Percentiles rank a stretch among this genome's conserved stretches.
These are phyloP conservation scores for Bombus soroeensis DNA, from an alignment of 1,140 invertebrate species.

Conservation along the genomic window DNA sequence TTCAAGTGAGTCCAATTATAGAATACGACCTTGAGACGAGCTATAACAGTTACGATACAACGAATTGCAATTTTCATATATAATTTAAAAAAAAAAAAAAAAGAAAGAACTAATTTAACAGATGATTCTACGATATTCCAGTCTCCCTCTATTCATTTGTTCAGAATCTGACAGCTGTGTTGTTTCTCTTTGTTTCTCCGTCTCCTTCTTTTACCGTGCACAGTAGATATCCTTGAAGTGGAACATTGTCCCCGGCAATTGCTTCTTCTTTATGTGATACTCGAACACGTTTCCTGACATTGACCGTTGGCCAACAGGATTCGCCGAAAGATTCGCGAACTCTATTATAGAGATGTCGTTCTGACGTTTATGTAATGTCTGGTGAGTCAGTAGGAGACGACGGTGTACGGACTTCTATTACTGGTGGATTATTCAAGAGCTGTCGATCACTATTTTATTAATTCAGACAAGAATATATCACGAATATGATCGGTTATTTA, in stretches of 20 bases:
- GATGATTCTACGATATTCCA: neutral
- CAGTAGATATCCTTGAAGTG: conserved; percentile 74
- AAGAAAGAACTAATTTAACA: neutral
- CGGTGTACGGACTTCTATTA: neutral
- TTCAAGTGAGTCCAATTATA: neutral
- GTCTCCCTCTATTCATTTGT: neutral
- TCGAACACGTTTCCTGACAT: conserved; percentile 63
- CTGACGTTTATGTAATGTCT: conserved; percentile 1
- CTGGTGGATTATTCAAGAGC: neutral
- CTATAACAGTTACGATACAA: neutral
- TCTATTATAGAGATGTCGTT: neutral
- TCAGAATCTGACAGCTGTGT: neutral
- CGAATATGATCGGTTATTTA: neutral
- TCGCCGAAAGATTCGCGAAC: neutral
- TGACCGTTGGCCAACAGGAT: conserved; percentile 53
- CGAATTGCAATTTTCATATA: neutral
- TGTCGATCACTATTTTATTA: too few relatives aligned
- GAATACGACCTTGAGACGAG: neutral
- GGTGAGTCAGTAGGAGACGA: neutral
- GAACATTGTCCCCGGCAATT: conserved; percentile 73
- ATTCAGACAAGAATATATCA: too few relatives aligned
- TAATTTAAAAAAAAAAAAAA: neutral
- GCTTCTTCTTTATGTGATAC: conserved; percentile 53
- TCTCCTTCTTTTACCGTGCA: neutral
- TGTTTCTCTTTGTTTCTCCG: conserved; percentile 8